Percentiles rank a stretch among this genome's conserved stretches.
phyloP scores from a whole-genome alignment of 1,140 invertebrate genomes.

The Cyphomyrmex costatus region DNA sequence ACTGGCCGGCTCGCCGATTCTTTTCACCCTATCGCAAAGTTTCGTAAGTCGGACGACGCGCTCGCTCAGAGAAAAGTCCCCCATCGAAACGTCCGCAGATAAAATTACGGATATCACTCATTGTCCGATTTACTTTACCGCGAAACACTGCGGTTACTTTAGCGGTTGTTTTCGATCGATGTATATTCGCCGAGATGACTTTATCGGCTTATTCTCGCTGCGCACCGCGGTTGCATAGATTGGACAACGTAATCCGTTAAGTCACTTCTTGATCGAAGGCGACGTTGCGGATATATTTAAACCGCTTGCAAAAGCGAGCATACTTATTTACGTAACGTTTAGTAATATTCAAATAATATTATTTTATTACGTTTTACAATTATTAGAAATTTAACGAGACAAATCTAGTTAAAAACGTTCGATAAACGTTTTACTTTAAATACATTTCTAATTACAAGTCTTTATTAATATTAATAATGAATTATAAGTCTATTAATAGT shows the following conservation, averaged over 20 bases:
- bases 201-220: constrained; percentile 16
- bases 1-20: constrained; percentile 9
- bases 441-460: not conserved
- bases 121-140: not conserved
- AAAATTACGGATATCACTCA: not conserved
- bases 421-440: not conserved
- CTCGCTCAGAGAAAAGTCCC: constrained; percentile 57
- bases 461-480: not conserved
- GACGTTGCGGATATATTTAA: not conserved
- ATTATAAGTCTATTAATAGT: not conserved
- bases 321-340: not conserved
- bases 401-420: not conserved
- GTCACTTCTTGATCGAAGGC: constrained; percentile 21
- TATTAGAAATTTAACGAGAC: constrained; percentile 7
- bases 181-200: not conserved
- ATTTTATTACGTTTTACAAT: not conserved
- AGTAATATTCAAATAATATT: constrained; percentile 2
- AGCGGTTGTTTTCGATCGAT: constrained; percentile 7
- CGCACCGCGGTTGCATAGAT: not conserved
- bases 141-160: not conserved
- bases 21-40: not conserved
- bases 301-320: not conserved
- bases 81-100: not conserved
- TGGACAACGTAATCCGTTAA: constrained; percentile 11
- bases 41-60: not conserved